Evolutionary conservation across 1,140 invertebrate genomes (phyloP).

Genomic region (Atta texana): DNA sequence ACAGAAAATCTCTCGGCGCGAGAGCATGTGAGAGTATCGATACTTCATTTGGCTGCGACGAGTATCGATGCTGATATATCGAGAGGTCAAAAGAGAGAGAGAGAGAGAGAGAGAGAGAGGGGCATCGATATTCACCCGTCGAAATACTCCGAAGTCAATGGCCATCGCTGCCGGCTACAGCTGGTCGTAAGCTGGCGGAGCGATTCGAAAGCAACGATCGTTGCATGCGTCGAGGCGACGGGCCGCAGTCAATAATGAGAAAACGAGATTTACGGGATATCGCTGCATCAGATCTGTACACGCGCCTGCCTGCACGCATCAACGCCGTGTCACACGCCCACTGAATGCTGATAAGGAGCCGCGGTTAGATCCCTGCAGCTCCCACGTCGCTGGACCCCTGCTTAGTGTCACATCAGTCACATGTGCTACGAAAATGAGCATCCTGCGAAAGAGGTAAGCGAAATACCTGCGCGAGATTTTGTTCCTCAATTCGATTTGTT

Average conservation of each 20-base stretch:
- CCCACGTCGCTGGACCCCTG: slow-evolving; percentile 23
- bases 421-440: slow-evolving; percentile 70
- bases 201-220: slow-evolving; percentile 18
- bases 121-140: not conserved
- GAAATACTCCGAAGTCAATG: not conserved
- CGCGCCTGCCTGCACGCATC: not conserved
- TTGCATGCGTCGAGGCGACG: slow-evolving; percentile 33
- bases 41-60: too few relatives aligned
- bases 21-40: too few relatives aligned
- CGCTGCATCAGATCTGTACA: slow-evolving; percentile 41
- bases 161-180: not conserved
- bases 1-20: too few relatives aligned
- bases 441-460: slow-evolving; percentile 69
- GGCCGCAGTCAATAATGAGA: slow-evolving; percentile 65
- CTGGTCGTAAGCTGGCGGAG: slow-evolving; percentile 1
- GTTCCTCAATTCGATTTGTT: not conserved
- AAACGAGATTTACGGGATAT: slow-evolving; percentile 19
- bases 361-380: slow-evolving; percentile 2
- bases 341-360: slow-evolving; percentile 69
- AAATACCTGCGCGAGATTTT: not conserved
- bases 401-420: slow-evolving; percentile 11
- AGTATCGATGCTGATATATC: too few relatives aligned
- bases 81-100: too few relatives aligned
- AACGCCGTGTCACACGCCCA: slow-evolving; percentile 45
- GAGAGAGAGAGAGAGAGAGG: too few relatives aligned